These are phyloP conservation scores for Aphaenogaster rudis DNA, from an alignment of 1,140 invertebrate genomes.

Conservation along the genomic window DNA sequence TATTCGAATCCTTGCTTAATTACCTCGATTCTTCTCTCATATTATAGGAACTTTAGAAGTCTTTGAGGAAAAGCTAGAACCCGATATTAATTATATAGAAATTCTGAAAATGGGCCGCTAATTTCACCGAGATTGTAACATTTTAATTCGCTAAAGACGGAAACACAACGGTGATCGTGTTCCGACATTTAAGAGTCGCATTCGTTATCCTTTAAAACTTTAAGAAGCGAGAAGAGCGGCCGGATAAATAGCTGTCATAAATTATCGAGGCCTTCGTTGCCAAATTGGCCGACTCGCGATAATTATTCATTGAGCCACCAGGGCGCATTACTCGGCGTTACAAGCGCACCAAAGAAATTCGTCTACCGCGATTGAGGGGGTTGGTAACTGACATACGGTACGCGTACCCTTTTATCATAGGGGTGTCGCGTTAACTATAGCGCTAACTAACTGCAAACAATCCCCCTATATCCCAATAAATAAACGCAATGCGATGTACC, in stretches of 20 bases:
- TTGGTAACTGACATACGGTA: slow-evolving; percentile 55
- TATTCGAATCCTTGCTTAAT: not conserved
- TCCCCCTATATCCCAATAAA: slow-evolving; percentile 46
- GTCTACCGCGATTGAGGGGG: slow-evolving; percentile 31
- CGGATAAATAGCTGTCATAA: slow-evolving; percentile 31
- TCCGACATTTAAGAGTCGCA: not conserved
- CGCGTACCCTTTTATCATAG: not conserved
- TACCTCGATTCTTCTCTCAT: not conserved
- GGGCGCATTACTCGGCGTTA: slow-evolving; percentile 11
- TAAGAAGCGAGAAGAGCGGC: not conserved
- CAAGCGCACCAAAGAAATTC: slow-evolving; percentile 38
- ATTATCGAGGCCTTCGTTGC: slow-evolving; percentile 32
- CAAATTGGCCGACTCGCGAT: slow-evolving; percentile 28
- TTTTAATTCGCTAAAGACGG: not conserved
- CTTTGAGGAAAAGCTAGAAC: not conserved
- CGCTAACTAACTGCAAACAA: slow-evolving; percentile 70
- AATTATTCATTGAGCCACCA: slow-evolving; percentile 58
- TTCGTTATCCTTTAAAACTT: not conserved
- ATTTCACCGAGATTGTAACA: not conserved
- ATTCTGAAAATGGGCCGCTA: not conserved
- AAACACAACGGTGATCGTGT: not conserved
- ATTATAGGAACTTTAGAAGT: not conserved
- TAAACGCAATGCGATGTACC: slow-evolving; percentile 30
- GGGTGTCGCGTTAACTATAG: slow-evolving; percentile 53
- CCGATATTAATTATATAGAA: not conserved